Evolutionary conservation across 2,113 vertebrate species (phyloP).

Genomic region (Oxyura jamaicensis): DNA sequence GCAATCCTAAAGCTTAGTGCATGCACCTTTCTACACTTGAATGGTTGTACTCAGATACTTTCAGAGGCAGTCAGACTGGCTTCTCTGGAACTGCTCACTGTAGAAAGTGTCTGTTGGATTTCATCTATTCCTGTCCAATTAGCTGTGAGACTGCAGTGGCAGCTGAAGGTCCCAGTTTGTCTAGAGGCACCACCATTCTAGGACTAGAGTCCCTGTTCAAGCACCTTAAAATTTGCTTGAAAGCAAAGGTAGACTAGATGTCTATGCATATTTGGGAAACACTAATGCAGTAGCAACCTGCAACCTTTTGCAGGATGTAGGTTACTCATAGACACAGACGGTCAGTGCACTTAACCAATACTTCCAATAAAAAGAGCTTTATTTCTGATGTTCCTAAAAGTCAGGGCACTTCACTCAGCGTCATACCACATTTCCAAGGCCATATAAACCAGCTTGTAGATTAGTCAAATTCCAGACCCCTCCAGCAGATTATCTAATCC

Average conservation of each 20-base stretch:
- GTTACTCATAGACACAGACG: rapidly evolving
- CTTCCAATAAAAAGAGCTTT: neutral
- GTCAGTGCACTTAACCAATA: neutral
- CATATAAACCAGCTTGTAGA: neutral
- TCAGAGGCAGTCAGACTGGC: neutral
- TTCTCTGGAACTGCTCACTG: neutral
- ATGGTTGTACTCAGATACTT: neutral
- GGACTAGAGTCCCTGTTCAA: neutral
- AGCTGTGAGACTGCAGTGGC: neutral
- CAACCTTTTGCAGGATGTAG: neutral
- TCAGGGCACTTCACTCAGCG: neutral
- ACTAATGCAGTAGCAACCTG: neutral
- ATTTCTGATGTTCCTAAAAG: neutral
- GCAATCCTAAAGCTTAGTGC: neutral
- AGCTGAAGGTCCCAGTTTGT: neutral
- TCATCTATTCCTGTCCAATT: neutral
- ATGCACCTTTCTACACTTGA: neutral
- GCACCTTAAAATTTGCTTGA: neutral
- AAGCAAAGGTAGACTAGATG: neutral
- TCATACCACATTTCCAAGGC: neutral
- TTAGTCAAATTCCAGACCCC: neutral
- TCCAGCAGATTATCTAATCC: neutral
- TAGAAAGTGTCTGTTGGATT: neutral
- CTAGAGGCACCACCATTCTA: neutral
- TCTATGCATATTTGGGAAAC: neutral